A percentile compares a stretch with the other conserved stretches of the same genome.
Evolutionary conservation across 2,113 vertebrate genomes (phyloP).

Genomic region (Onychostruthus taczanowskii): DNA sequence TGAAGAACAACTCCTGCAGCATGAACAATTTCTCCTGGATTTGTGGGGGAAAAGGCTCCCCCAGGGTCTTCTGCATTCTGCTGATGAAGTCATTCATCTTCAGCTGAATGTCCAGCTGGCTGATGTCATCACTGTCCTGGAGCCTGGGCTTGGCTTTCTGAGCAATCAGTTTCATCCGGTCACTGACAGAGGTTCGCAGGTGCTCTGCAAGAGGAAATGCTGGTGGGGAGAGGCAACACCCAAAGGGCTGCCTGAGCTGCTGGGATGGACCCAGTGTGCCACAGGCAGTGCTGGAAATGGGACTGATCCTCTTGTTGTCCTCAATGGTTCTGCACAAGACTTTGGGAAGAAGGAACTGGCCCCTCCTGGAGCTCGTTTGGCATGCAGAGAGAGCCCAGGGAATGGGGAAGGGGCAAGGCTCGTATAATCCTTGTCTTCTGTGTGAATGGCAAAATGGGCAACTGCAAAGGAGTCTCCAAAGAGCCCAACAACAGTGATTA

Average conservation of each 20-base stretch:
- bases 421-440: not conserved
- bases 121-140: conserved; percentile 74
- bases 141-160: conserved; percentile 68
- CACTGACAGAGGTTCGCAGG: conserved; percentile 61
- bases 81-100: conserved; percentile 73
- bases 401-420: not conserved
- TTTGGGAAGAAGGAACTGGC: not conserved
- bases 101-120: conserved; percentile 65
- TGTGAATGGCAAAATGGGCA: not conserved
- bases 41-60: conserved; percentile 73
- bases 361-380: not conserved
- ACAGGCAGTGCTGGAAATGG: not conserved
- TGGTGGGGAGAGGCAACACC: not conserved
- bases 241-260: not conserved
- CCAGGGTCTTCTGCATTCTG: conserved; percentile 72
- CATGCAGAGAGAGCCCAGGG: not conserved
- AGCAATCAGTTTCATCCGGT: conserved; percentile 71
- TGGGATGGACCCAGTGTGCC: not conserved
- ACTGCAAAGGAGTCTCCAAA: not conserved
- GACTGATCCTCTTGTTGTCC: not conserved
- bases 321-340: not conserved
- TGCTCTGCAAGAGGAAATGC: conserved; percentile 67
- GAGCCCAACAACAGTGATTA: not conserved
- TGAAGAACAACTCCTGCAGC: conserved; percentile 72
- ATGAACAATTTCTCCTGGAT: conserved; percentile 78